These are phyloP conservation scores for Solea senegalensis DNA, from an alignment of 2,113 vertebrate species.

Conservation along the genomic window DNA sequence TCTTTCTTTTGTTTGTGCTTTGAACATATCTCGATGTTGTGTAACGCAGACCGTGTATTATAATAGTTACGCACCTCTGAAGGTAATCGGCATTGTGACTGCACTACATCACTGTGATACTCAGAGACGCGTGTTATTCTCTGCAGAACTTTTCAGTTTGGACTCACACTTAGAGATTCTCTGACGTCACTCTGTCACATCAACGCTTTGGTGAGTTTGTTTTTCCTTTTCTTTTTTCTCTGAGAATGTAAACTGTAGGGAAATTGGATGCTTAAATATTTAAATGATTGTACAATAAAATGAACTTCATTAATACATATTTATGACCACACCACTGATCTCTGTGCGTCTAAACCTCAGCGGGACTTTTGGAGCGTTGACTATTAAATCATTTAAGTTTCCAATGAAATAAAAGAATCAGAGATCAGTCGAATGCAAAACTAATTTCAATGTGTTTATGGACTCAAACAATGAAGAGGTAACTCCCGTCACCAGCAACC, in stretches of 20 bases:
- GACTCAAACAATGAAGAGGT: not conserved
- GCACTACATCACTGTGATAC: slow-evolving; percentile 76
- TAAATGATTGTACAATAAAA: not conserved
- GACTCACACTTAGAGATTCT: not conserved
- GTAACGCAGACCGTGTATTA: slow-evolving; percentile 7
- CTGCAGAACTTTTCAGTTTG: slow-evolving; percentile 24
- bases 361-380: not conserved
- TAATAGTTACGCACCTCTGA: slow-evolving; percentile 9
- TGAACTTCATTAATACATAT: not conserved
- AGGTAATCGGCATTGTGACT: slow-evolving; percentile 36
- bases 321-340: slow-evolving; percentile 20
- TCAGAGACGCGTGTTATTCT: slow-evolving; percentile 32
- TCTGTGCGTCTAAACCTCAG: slow-evolving; percentile 12
- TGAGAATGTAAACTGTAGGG: slow-evolving; percentile 2
- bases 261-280: slow-evolving; percentile 2
- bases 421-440: no score
- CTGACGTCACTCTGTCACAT: slow-evolving; percentile 5
- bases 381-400: no score
- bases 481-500: slow-evolving; percentile 60
- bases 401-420: no score
- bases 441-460: not conserved
- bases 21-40: slow-evolving; percentile 38
- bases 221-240: slow-evolving; percentile 13
- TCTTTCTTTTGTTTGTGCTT: slow-evolving; percentile 36
- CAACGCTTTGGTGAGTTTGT: slow-evolving; percentile 30